Conservation (phyloP, 2,888 invertebrate species). For the Diloba caeruleocephala region DNA sequence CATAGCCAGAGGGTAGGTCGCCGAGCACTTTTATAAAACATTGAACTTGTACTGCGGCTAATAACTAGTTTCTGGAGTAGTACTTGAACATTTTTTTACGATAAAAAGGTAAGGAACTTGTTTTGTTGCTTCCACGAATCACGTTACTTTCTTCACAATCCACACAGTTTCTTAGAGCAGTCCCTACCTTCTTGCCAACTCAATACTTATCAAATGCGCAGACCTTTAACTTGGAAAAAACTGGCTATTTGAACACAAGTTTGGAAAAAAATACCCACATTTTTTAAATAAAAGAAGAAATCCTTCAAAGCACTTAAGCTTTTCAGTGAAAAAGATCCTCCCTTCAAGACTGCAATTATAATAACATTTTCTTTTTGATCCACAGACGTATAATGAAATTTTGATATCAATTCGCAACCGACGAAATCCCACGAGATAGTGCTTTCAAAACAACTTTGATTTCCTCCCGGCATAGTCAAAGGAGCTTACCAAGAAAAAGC, state of each 20-base stretch:
- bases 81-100: constrained; percentile 54
- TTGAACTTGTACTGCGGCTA: constrained; percentile 56
- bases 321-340: constrained; percentile 20
- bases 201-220: constrained; percentile 25
- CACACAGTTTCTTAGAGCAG: constrained; percentile 3
- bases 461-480: constrained; percentile 80
- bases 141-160: constrained; percentile 16
- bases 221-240: constrained; percentile 29
- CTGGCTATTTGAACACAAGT: constrained; percentile 16
- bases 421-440: constrained; percentile 62
- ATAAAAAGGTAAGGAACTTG: constrained; percentile 16
- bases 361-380: constrained; percentile 40
- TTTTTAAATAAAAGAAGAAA: constrained; percentile 27
- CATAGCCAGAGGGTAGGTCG: constrained; percentile 61
- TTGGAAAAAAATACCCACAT: constrained; percentile 19
- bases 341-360: constrained; percentile 33
- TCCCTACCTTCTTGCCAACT: constrained; percentile 23
- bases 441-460: constrained; percentile 81
- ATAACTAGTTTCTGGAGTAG: constrained; percentile 42
- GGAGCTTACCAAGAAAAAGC: constrained; percentile 78
- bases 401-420: constrained; percentile 50
- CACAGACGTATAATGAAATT: constrained; percentile 46
- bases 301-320: constrained; percentile 27
- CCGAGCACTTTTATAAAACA: constrained; percentile 69
- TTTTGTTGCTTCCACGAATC: constrained; percentile 3